Evolutionary conservation across 2,888 invertebrate species (phyloP), one percentile per base, ranked within the genome.

Genomic region (Andrena dorsata): DNA sequence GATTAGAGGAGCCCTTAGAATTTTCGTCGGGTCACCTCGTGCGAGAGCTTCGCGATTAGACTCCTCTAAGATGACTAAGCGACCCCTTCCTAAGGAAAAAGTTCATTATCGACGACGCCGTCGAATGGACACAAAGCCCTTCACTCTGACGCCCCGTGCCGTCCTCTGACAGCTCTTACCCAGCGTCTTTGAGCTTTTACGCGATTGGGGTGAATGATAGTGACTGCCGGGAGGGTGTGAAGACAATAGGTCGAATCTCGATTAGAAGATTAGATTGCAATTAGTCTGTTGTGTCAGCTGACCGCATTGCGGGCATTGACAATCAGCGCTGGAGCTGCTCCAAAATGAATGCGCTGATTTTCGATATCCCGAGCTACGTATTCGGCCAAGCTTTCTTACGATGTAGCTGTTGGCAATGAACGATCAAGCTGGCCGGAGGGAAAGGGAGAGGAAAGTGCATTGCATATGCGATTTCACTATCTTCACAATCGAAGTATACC

Each of bases 1-100:
- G 83, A 83, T 87, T 87, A 87, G 86, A 74, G 63, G 86, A 86
- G 76, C 76, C 83, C 88, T 85, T 87, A 86, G 85, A 86, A 76
- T 84, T 65, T 81, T 86, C 73, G 51, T 73, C 35, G 30, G 76
- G 20, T 58, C 75, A 64, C 73, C 69, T 69, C 23, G 28, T 47
- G 49, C 70, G 10, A 23, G 64, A 23, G 51, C 23, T 35, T n/a
- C 23, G 58, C 63, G 63, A 76, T 68, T 68, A 74, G 58, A 16
- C 64, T 49, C n/a, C 8, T 53, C 30, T 16, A 26, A 70, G 80
- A 87, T 87, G 85, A 87, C 81, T 87, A 87, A 87, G 82, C 73
- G 76, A 68, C 28, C 70, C 78, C 72, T 76, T 81, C 69, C 68
- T 76, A 23, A 32, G 51, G 71, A 47, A 80, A 76, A 86, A 80